Base-by-base conservation (phyloP, 2,797 vertebrate genomes). In the Pseudochromis fuscus region DNA sequence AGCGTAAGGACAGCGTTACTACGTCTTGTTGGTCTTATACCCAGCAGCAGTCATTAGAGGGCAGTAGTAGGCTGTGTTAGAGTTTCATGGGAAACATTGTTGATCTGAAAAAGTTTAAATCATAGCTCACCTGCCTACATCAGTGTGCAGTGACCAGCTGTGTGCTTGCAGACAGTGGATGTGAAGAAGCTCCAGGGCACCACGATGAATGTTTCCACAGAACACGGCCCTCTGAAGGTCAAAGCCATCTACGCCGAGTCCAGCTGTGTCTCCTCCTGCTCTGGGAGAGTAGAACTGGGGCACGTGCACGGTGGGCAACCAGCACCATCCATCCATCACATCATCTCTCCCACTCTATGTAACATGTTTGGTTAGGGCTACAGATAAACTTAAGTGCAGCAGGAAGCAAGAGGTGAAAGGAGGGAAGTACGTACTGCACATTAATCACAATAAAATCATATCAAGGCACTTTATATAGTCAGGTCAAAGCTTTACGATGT, bases 141-240 rank as follows among this genome's bases (percentile, higher is more conserved):
- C 28, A 16, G 18, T n/a, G 48, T 70, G 25, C 5, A 60, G 9
- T 71, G 7, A 70, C 65, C 5, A n/a, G 4, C 13, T 72, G 4
- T 88, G 13, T 89, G 67, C 84, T 83, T 90, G 6, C 84, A 99
- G 98, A 93, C 81, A 45, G 95, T 99, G 75, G 92, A 94, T 50
- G 72, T 97, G 79, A 95, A 96, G 91, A 99, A 99, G 90, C 92
- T 99, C 40, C 96, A 98, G 82, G 97, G 97, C 74, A 95, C 95
- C 67, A 91, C 70, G 24, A 93, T 99, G 94, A 96, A 94, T 27
- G 89, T 99, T 88, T 95, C 95, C 49, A 97, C 96, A 55, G 95
- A 97, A 70, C 90, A 86, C 18, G 97, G 98, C 31, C 82, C 94
- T 69, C 84, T 99, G 83, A 95, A 95, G 90, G 95, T 96, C 15